Base-by-base conservation (phyloP, 2,797 vertebrate species). In the Enteromius afrohamiltoni region DNA sequence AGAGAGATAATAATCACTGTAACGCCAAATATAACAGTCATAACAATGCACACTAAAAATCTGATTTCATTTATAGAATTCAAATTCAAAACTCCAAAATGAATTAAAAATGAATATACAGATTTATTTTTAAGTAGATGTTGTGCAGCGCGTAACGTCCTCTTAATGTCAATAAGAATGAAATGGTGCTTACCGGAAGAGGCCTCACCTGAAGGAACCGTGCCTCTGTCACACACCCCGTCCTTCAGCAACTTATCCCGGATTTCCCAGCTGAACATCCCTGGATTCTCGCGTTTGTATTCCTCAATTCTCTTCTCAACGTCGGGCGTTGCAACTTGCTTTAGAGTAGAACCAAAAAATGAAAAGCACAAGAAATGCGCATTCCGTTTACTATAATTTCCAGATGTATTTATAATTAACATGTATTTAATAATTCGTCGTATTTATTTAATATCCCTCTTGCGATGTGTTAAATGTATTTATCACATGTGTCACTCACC, bases 221-320 rank as follows among this genome's bases (percentile, higher is more conserved):
- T 97, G 96, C 97, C 96, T 89, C 98, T 95, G 93, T 99, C 97
- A 31, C 98, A 99, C 93, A 98, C 96, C 1, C 98, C 98, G 4
- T 99, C 98, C 92, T 99, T 99, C 87, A 99, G 95, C 89, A 99
- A 95, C 85, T 97, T 94, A 93, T 99, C 98, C 76, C 98, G 95
- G 94, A 99, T 99, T 93, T 99, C 98, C 97, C 98, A 99, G 92
- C 98, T 99, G 93, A 99, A 99, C 98, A 99, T 99, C 3, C 97
- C 98, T 0, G 98, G 96, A 88, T 99, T 99, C 64, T 99, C 97
- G 40, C 98, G 91, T 91, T 99, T 99, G 94, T 98, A 99, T 80
- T 99, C 97, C 91, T 99, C 97, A 65, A 99, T 99, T 90, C 98
- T 95, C 90, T 98, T 99, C 93, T 99, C 97, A 91, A 99, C 97